Evolutionary conservation across 2,113 vertebrate species (phyloP), one percentile per base, ranked within the genome.

Genomic region (Athene noctua): DNA sequence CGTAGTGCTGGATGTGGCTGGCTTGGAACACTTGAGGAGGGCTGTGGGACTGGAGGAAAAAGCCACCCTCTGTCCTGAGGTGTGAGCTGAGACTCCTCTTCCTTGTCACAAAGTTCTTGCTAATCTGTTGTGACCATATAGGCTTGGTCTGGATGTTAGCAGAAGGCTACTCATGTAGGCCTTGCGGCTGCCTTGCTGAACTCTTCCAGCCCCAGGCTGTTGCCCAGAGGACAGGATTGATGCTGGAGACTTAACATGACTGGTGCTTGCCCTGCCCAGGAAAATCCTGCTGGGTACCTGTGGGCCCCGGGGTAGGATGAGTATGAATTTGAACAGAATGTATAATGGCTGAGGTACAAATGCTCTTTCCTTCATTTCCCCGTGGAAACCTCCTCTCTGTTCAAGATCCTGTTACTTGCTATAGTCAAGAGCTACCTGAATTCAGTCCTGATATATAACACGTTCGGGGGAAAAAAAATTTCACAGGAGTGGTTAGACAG

Each of bases 51-150:
- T 47, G 61, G 21, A 63, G 82, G 44, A 54, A 29, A 54, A 74
- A 14, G 25, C 8, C 52, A 29, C 25, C 10, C 52, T 36, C 63
- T 40, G n/a, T 30, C 57, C 51, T 0, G 0, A 59, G 54, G 30
- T 22, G 51, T 46, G 42, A 71, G 46, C 25, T 62, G 59, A 38
- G 38, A 42, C n/a, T 77, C 34, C 26, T n/a, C 30, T 73, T 77
- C 67, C 30, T 54, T 54, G 55, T 71, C 67, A 55, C 30, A 18
- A 49, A 62, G 36, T 27, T 58, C n/a, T 80, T 46, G 42, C 23
- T 75, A 27, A 42, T 17, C 46, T 66, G 23, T 72, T 5, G 2
- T 7, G 65, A 72, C 46, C 7, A 6, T 0, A 3, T 13, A 44
- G 47, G 65, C 52, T 55, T 72, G 40, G 32, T 44, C 52, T 68